These are phyloP conservation scores for Gnathonemus echidnorhynchus DNA, from an alignment of 2,113 vertebrate genomes.

Conservation along the genomic window DNA sequence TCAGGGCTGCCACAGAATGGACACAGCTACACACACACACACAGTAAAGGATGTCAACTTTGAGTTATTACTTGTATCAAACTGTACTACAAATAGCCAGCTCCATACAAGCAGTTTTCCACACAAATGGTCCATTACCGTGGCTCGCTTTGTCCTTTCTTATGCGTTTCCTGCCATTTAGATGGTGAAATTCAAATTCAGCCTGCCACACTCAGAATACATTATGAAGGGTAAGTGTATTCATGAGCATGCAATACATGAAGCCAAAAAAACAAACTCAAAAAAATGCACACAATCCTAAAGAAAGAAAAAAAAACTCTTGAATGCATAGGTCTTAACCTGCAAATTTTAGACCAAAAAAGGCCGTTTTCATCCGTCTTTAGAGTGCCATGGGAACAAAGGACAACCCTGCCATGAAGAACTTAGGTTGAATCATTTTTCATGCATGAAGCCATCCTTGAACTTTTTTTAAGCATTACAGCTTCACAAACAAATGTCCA, in stretches of 20 bases:
- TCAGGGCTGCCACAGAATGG: neutral
- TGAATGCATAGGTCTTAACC: neutral
- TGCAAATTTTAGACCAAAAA: neutral
- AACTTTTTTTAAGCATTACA: neutral
- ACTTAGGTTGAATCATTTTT: neutral
- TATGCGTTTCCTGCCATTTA: neutral
- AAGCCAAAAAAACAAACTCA: neutral
- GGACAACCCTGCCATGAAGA: neutral
- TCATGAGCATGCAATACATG: neutral
- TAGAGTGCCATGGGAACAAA: neutral
- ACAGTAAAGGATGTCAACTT: neutral
- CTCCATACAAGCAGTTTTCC: neutral
- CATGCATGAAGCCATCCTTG: neutral
- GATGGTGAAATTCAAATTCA: neutral
- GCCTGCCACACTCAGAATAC: neutral
- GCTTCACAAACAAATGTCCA: slow-evolving; percentile 2
- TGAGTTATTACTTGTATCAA: neutral
- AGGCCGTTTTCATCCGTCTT: neutral
- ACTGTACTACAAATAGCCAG: neutral
- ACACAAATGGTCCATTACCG: neutral
- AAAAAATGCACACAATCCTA: neutral
- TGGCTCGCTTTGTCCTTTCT: neutral
- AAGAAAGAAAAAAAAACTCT: neutral
- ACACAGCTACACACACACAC: neutral
- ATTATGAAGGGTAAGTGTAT: neutral